These are phyloP conservation scores for Gallinago undulata DNA, from an alignment of 2,113 vertebrate species.

Conservation along the genomic window DNA sequence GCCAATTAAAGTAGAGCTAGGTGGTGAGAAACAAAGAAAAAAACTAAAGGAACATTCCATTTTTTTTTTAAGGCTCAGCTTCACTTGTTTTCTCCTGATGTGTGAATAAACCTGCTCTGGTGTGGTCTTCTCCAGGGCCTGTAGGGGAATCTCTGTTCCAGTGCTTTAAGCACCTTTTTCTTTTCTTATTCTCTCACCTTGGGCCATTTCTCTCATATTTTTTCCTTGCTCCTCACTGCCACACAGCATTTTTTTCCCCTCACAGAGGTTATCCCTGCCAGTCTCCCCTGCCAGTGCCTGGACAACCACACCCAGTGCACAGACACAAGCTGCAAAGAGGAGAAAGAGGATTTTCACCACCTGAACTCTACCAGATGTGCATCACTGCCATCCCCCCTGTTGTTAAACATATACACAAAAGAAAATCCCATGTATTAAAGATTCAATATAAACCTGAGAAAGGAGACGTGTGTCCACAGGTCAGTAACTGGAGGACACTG, in stretches of 20 bases:
- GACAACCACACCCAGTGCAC: rapidly evolving
- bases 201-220: neutral
- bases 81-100: neutral
- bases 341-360: neutral
- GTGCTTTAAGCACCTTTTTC: neutral
- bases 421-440: neutral
- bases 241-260: neutral
- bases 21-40: neutral
- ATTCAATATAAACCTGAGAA: neutral
- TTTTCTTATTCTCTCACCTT: neutral
- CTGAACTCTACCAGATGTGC: neutral
- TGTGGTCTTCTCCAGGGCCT: neutral
- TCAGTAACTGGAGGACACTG: neutral
- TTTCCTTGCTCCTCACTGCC: neutral
- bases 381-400: too few species aligned
- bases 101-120: neutral
- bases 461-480: rapidly evolving
- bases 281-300: rapidly evolving
- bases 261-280: neutral
- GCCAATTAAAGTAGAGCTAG: neutral
- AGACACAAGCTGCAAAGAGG: neutral
- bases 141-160: neutral
- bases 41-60: neutral
- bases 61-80: neutral
- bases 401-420: neutral